Percentiles rank a stretch among this genome's conserved stretches.
phyloP scores from a whole-genome alignment of 2,797 vertebrate species.

The Poeciliopsis gracilis region DNA sequence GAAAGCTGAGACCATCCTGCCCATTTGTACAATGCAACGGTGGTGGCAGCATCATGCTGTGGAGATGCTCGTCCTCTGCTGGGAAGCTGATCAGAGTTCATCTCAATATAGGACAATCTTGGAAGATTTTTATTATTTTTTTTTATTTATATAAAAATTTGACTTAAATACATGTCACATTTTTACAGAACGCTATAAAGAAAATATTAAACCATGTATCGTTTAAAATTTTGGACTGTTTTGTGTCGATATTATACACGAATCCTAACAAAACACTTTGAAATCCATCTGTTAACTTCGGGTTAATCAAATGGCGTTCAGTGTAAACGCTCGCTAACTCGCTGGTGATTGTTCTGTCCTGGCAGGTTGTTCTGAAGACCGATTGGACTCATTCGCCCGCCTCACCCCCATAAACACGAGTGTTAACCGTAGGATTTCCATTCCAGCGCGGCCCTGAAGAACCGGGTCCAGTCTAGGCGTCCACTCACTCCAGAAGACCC shows the following conservation, averaged over 20 bases:
- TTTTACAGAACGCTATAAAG: too few relatives aligned
- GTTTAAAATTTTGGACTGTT: background rate
- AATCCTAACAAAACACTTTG: background rate
- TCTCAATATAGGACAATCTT: background rate
- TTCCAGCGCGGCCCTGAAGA: constrained; percentile 51
- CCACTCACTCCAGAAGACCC: constrained; percentile 21
- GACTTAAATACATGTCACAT: too few relatives aligned
- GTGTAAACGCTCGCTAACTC: background rate
- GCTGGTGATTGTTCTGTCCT: constrained; percentile 9
- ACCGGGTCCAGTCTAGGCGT: constrained; percentile 23
- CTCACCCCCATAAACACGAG: constrained; percentile 8
- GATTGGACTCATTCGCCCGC: constrained; percentile 21
- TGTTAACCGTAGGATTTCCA: constrained; percentile 49
- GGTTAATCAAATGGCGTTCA: background rate
- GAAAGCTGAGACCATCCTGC: background rate
- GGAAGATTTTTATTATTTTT: background rate
- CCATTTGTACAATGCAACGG: background rate
- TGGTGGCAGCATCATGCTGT: background rate
- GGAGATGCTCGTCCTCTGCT: background rate
- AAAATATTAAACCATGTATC: too few relatives aligned
- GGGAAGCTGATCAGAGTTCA: background rate
- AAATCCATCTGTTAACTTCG: background rate
- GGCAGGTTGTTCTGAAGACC: constrained; percentile 41
- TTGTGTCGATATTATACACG: background rate
- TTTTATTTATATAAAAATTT: background rate